Percentiles rank a stretch among this genome's conserved stretches.
These are phyloP conservation scores for Chrysotoxum bicinctum DNA, from an alignment of 2,888 invertebrate genomes.

Conservation along the genomic window DNA sequence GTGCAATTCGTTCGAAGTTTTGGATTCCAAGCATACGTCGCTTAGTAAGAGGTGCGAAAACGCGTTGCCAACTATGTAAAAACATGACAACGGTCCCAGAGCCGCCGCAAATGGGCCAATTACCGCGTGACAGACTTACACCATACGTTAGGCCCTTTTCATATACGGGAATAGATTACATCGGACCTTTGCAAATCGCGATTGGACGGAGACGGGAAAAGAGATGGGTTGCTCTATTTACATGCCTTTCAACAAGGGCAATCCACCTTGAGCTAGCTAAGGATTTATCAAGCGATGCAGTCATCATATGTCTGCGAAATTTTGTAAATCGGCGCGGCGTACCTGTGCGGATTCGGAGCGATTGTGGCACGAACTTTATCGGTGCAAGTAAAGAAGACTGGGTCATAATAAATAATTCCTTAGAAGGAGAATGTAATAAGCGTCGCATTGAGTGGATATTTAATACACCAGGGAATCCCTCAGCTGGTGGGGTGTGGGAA, in stretches of 20 bases:
- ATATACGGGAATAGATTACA: too few species aligned
- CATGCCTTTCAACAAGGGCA: slow-evolving; percentile 57
- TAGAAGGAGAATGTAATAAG: not conserved
- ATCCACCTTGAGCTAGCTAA: too few species aligned
- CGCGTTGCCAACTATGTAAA: slow-evolving; percentile 45
- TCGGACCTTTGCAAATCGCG: slow-evolving; percentile 58
- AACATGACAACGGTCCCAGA: not conserved
- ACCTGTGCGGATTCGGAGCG: too few species aligned
- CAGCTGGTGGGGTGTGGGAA: slow-evolving; percentile 68
- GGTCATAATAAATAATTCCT: slow-evolving; percentile 3
- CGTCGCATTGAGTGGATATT: slow-evolving; percentile 65
- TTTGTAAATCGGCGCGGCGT: too few species aligned
- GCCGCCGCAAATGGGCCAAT: too few species aligned
- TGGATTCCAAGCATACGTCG: slow-evolving; percentile 50
- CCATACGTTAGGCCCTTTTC: too few species aligned
- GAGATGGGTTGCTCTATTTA: slow-evolving; percentile 65
- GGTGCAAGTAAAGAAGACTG: too few species aligned
- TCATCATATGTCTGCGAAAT: too few species aligned
- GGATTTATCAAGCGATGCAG: too few species aligned
- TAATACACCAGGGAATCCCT: slow-evolving; percentile 59
- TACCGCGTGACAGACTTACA: too few species aligned
- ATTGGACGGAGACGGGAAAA: slow-evolving; percentile 45
- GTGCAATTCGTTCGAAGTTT: slow-evolving; percentile 25
- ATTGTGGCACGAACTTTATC: too few species aligned
- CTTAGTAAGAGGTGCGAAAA: slow-evolving; percentile 15